Base-by-base conservation (phyloP, 2,888 invertebrate genomes). In the Drosophila percnosoma region DNA sequence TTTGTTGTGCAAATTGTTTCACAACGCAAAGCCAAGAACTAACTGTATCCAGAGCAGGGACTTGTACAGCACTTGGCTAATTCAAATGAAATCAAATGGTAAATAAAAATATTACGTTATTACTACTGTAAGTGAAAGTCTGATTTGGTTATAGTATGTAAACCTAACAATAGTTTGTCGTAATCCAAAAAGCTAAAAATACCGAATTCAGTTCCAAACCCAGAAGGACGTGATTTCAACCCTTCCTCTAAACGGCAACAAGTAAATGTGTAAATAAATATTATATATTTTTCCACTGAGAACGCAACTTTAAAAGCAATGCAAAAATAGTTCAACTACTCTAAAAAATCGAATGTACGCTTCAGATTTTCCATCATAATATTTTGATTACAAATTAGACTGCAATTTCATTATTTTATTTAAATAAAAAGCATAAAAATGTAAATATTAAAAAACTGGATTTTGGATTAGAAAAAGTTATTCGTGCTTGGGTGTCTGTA, bases 1-100 rank as follows among this genome's bases (percentile, higher is more conserved):
- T 83, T 85, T 85, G 87, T 80, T 85, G 90, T 83, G 81, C 74
- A 83, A 84, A 68, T 74, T 69, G 68, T 63, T 72, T 55, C 61
- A 54, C 71, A 58, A 54, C 40, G 24, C 42, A 21, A 53, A 62
- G 70, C 48, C 8, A 29, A 74, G 33, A 53, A 55, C 71, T 34
- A 74, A 71, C 62, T 55, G 66, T 77, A 65, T 58, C 53, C 57
- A 58, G 53, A 58, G 64, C 54, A 62, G 53, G 52, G 57, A 21
- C 24, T 42, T 48, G 29, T 33, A 42, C 31, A 15, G 40, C 36
- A 52, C 38, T 73, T 63, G 66, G 48, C 70, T 70, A 57, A 70
- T 67, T 63, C 48, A 53, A 45, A 36, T 49, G 11, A 62, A 73
- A 57, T 48, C 11, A 60, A 63, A 60, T 68, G 21, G n/a, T 45